Evolutionary conservation across 2,797 vertebrate genomes (phyloP), one percentile per base, ranked within the genome.

Genomic region (Cyprinella venusta): DNA sequence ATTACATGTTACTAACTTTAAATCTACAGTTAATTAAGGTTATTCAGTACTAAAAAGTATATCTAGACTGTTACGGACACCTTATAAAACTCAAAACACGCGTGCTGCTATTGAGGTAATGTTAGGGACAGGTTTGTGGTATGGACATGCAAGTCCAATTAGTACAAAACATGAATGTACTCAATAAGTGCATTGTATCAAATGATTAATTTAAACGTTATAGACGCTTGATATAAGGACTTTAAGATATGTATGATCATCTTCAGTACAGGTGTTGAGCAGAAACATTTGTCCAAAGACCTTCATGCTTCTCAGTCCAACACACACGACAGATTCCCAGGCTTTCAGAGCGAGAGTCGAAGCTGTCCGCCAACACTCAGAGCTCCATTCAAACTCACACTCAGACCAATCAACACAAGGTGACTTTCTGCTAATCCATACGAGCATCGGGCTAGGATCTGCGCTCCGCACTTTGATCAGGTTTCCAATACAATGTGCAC

Each of bases 351-450:
- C 7, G 26, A 45, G 64, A 75, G 84, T 72, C 79, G 42, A 21
- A 83, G 72, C 79, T 90, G 89, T 93, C 91, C 93, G 90, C 87
- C 89, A 42, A 21, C 74, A 61, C 42, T 76, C 74, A 76, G 48
- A 71, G 68, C 68, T 91, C 88, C 91, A 90, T 91, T 94, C 92
- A 91, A 90, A 91, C 89, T 77, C 93, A 90, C 87, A 87, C 90
- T 91, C 90, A 88, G 92, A 92, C 92, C 92, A 92, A 91, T 92
- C 92, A 92, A 90, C 90, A 91, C 93, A 95, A 95, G 94, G 94
- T 94, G 94, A 94, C 93, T 95, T 93, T 93, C 92, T 94, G 92
- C 90, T 94, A 94, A 95, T 94, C 94, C 92, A 94, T 94, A 94
- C 92, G 91, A 94, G 94, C 92, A 94, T 94, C 93, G 90, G 94